Conservation (phyloP, 2,797 vertebrate genomes). For the Phylloscopus collybita region DNA sequence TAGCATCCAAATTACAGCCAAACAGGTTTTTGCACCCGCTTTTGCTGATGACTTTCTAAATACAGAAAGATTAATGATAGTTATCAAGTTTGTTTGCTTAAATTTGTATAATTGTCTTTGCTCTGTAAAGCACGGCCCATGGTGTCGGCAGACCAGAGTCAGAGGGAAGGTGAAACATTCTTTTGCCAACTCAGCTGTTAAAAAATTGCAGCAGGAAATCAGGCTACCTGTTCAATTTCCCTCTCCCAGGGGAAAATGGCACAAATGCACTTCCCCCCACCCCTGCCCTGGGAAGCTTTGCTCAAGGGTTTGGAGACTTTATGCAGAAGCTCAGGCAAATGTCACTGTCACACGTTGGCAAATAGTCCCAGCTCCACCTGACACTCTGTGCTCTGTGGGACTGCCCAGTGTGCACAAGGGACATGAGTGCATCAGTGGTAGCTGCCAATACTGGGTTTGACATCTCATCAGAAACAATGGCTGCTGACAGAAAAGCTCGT, state of each 20-base stretch:
- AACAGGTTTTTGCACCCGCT: neutral
- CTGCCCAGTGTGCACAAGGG: neutral
- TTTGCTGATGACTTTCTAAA: neutral
- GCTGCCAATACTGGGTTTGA: constrained; percentile 39
- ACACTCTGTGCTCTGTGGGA: neutral
- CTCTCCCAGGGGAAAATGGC: neutral
- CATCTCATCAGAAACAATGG: constrained; percentile 27
- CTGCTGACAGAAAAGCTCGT: constrained; percentile 44
- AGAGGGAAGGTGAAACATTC: neutral
- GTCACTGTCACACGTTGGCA: neutral
- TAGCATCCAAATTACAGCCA: neutral
- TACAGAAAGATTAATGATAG: neutral
- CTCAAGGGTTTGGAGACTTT: neutral
- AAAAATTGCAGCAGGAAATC: neutral
- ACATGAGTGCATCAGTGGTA: no score
- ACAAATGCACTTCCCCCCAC: neutral
- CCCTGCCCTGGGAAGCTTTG: neutral
- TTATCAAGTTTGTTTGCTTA: neutral
- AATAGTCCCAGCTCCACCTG: neutral
- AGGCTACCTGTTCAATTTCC: neutral
- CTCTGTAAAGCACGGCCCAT: neutral
- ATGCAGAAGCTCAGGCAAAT: neutral
- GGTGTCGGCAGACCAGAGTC: neutral
- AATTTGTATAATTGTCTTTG: neutral
- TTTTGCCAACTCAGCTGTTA: neutral